Base-by-base conservation (phyloP, 2,888 invertebrate species). In the Luperina nickerlii region DNA sequence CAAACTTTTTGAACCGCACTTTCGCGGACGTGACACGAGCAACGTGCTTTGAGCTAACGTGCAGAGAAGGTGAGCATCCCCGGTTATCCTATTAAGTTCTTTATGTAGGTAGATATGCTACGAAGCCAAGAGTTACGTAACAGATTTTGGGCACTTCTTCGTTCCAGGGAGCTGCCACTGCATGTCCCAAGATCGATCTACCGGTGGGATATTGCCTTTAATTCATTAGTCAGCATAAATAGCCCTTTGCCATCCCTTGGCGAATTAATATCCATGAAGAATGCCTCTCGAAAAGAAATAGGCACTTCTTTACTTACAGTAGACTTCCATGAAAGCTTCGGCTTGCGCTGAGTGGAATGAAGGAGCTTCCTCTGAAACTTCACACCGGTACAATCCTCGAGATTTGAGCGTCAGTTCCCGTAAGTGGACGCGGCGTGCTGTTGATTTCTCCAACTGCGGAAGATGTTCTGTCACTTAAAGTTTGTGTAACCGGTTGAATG, bases 351-450 rank as follows among this genome's bases (percentile, higher is more conserved):
- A 98, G 94, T 98, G 98, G 95, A 98, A 98, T 78, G 98, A 98
- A 57, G 98, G 98, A 76, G 98, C 98, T 94, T 98, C 98, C 83
- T 98, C 98, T 60, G 98, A 98, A 79, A 98, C 98, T 94, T 98
- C 98, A 92, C 98, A 98, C 82, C 98, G 97, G 95, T 98, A 98
- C 82, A 98, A 96, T 65, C 98, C 98, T 86, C 98, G 97, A 83
- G 98, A 98, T 93, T 97, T 97, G 85, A 98, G 96, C 85, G 97
- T 98, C 90, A 98, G 97, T 74, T 97, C 97, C 85, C 97, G 97
- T 81, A 98, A 96, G 86, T 97, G 97, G 15, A 98, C 98, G 42
- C 97, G 97, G 63, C 97, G 97, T 85, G 98, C 97, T 83, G 97
- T 97, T 8, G 98, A 98, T 92, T 97, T 98, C 84, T 97, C 97